Base-by-base conservation (phyloP, 1,140 invertebrate genomes). In the Diachasma alloeum region DNA sequence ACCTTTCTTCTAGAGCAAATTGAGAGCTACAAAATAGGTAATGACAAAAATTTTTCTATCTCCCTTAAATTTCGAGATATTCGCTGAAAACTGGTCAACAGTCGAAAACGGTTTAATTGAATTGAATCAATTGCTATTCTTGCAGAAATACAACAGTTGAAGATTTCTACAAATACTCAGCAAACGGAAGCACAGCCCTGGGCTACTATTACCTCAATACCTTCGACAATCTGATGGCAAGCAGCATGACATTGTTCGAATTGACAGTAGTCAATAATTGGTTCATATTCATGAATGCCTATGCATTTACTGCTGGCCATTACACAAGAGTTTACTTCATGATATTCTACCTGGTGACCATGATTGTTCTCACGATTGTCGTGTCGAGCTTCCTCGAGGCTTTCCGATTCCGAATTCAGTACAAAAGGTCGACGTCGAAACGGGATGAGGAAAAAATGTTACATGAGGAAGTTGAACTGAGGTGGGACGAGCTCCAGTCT, bases 221-320 rank as follows among this genome's bases (percentile, higher is more conserved):
- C 81, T 97, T 97, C 89, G 92, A 95, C 79, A 93, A 95, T 88
- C 86, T 95, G 6, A 88, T 94, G 77, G 92, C 92, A 13, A 94
- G 93, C 82, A 91, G 91, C 83, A 95, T 97, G 69, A 97, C 96
- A 0, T 87, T 98, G 70, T 98, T 98, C 90, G 96, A 97, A 88
- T 89, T 97, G 78, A 97, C 96, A 5, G 95, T 97, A 17, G 95
- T 97, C 37, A 97, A 97, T 88, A 97, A 97, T 86, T 95, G 94
- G 94, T 96, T 95, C 86, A 95, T 97, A 73, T 92, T 96, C n/a
- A 97, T 97, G 96, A 95, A 97, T 85, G 95, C 95, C 13, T 97
- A 95, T 87, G 95, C 95, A 0, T 89, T 91, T 26, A 93, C 94
- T 3, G 91, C 92, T 6, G 91, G 92, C 6, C 90, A 91, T 84